Conservation (phyloP, 2,797 vertebrate genomes). For the Crocodylus rhombifer region DNA sequence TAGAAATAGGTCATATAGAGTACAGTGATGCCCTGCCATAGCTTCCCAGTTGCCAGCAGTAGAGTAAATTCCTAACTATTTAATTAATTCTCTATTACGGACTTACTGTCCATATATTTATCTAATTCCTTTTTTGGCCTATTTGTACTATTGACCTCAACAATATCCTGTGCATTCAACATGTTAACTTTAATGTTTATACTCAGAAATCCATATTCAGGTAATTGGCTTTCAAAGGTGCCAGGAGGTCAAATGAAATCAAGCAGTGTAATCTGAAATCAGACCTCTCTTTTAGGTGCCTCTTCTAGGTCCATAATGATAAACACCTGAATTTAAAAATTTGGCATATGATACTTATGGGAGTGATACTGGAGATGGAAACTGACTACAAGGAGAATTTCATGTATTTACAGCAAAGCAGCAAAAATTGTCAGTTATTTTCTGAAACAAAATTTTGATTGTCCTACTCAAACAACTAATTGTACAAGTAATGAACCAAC, state of each 20-base stretch:
- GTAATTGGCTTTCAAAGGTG: neutral
- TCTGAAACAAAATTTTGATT: neutral
- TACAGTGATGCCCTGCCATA: too few relatives aligned
- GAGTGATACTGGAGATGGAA: neutral
- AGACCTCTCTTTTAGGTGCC: neutral
- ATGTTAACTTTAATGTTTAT: too few relatives aligned
- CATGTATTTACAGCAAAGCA: neutral
- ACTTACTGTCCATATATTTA: too few relatives aligned
- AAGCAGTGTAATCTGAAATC: neutral
- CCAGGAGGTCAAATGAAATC: neutral
- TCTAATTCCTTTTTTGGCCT: too few relatives aligned
- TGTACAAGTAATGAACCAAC: neutral
- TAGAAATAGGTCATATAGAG: too few relatives aligned
- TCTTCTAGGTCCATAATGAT: neutral
- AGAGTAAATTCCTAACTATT: too few relatives aligned
- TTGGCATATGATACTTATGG: neutral
- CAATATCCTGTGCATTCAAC: too few relatives aligned
- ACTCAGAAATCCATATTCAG: too few relatives aligned
- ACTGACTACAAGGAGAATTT: neutral
- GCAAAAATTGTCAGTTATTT: neutral
- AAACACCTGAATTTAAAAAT: neutral
- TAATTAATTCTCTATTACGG: too few relatives aligned
- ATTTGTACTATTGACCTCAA: too few relatives aligned
- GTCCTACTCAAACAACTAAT: neutral
- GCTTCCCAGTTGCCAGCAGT: too few relatives aligned